Evolutionary conservation across 2,888 invertebrate genomes (phyloP), one percentile per base, ranked within the genome.

Genomic region (Molorchus minor): DNA sequence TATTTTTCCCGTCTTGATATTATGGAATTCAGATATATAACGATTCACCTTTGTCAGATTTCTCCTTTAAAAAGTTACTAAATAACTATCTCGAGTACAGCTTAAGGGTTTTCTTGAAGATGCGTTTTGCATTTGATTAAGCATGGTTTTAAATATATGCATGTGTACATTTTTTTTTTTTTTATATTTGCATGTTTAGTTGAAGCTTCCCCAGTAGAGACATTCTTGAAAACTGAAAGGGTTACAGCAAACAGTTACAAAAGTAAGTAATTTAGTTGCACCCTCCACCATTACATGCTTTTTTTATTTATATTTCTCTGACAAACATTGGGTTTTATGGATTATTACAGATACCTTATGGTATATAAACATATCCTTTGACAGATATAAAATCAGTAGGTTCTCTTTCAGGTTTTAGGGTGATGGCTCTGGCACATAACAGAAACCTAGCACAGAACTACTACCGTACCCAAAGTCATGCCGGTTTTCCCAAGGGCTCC

Each of bases 401-500:
- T 30, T 72, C 65, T 64, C 61, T 77, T 78, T 61, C 73, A 75
- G 75, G 72, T 74, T 54, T 57, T 59, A 64, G 60, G 45, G 52
- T 47, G 54, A 41, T 64, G 25, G 16, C 16, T 8, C 15, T 38
- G 21, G 21, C 44, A 13, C 46, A 38, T 44, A 12, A 13, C 44
- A 36, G 36, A 44, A 41, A 30, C 25, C 19, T 53, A 64, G n/a
- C 40, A 36, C 55, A 52, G 38, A 53, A 52, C 36, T 67, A 47
- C 47, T 80, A 80, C 70, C 76, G 81, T 67, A 79, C 80, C 21
- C 68, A 75, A 58, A 79, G 73, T 69, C 76, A 75, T 65, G 72
- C 75, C 45, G 80, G 80, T 33, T 72, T 79, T 36, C 81, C 80
- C 5, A 77, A 76, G 56, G 81, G 81, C 43, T 78, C 80, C 3